These are phyloP conservation scores for Orchestes rusci DNA, from an alignment of 2,888 invertebrate genomes.

Conservation along the genomic window DNA sequence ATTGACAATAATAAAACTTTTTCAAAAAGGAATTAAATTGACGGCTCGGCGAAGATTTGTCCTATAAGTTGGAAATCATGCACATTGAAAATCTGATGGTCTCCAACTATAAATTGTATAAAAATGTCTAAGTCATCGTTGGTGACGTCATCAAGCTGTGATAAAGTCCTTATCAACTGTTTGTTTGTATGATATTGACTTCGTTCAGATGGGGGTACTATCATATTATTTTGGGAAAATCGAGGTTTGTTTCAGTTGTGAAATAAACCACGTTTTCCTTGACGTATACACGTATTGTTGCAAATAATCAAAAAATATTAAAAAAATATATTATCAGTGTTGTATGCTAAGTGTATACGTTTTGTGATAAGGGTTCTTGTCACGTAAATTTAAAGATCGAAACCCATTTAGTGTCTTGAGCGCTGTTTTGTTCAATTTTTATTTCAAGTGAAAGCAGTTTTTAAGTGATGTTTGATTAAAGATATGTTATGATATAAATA, in stretches of 20 bases:
- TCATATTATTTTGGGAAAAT: slow-evolving; percentile 45
- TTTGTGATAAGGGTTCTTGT: slow-evolving; percentile 46
- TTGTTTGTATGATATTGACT: slow-evolving; percentile 50
- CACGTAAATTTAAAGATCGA: slow-evolving; percentile 40
- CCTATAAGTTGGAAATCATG: no score
- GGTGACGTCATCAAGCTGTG: slow-evolving; percentile 45
- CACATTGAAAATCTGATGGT: no score
- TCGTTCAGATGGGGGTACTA: slow-evolving; percentile 53
- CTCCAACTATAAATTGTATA: no score
- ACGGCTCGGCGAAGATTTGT: slow-evolving; percentile 13
- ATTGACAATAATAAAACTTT: no score
- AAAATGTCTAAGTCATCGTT: slow-evolving; percentile 29
- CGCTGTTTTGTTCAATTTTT: no score
- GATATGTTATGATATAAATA: no score
- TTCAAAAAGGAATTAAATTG: no score
- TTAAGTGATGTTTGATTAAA: no score
- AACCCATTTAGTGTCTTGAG: slow-evolving; percentile 27
- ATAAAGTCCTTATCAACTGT: slow-evolving; percentile 49
- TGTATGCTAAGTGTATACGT: slow-evolving; percentile 13
- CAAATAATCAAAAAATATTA: background rate
- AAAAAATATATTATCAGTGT: slow-evolving; percentile 1
- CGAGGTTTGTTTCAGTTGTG: no score
- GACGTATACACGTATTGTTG: slow-evolving; percentile 15
- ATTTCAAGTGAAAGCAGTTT: no score
- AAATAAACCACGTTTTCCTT: no score